Evolutionary conservation across 2,888 invertebrate species (phyloP), one percentile per base, ranked within the genome.

Genomic region (Sarcophaga subvicina): DNA sequence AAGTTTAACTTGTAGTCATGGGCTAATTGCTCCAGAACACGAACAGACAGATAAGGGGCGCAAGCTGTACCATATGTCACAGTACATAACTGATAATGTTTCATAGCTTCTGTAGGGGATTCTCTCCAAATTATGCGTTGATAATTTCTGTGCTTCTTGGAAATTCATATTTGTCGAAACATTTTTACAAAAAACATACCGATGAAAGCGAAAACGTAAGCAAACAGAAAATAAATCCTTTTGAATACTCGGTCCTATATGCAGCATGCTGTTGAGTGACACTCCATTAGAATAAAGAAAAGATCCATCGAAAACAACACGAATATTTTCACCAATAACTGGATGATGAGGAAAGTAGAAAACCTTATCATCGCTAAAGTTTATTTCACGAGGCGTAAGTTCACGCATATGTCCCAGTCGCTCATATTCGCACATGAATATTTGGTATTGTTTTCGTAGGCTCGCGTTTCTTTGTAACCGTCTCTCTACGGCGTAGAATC

Each of bases 31-130:
- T 88, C 77, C 22, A 86, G 45, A 8, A 88, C 85, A n/a, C 88
- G 72, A n/a, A 87, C 88, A 14, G 85, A 88, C 17, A 87, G 60
- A 49, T 82, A 88, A 0, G 88, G 88, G 11, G 84, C 87, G 5
- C 79, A 88, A 14, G 87, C 81, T 1, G 88, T 88, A 4, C 88
- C 86, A 47, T 89, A 88, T 2, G 87, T 87, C 1, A 88, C 88
- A 11, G 88, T 88, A 22, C 85, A 83, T 11, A 88, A 14, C 10
- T 87, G 82, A 75, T 75, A 88, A 71, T 88, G 82, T 49, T 82
- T 67, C 27, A 86, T 37, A 25, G 69, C 45, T 11, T 80, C 66
- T 12, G 17, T 27, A 1, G 71, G n/a, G 11, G 59, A 67, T 49
- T 76, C 64, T 54, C 88, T 77, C 88, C 88, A 89, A 6, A 88